Evolutionary conservation across 2,888 invertebrate species (phyloP).

Genomic region (Leptinotarsa rubiginosa): DNA sequence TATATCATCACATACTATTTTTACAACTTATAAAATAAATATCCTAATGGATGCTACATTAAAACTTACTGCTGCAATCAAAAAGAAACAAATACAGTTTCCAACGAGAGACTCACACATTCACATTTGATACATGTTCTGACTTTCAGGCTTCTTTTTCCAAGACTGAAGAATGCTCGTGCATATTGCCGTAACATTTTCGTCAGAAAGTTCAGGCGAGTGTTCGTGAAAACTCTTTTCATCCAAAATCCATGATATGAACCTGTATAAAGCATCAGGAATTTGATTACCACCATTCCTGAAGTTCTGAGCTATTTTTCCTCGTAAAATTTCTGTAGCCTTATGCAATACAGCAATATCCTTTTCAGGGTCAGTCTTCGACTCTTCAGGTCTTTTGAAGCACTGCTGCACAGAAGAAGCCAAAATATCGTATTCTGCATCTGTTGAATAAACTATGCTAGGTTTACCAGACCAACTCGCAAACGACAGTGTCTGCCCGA

Average conservation of each 20-base stretch:
- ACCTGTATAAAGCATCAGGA: slow-evolving; percentile 12
- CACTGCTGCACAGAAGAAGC: slow-evolving; percentile 13
- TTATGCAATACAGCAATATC: background rate
- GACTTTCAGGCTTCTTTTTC: background rate
- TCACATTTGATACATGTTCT: background rate
- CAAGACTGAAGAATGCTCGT: background rate
- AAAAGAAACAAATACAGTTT: no score
- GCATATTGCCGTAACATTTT: slow-evolving; percentile 11
- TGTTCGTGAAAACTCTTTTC: background rate
- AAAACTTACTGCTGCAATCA: no score
- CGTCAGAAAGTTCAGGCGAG: background rate
- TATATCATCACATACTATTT: no score
- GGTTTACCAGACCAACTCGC: slow-evolving; percentile 19
- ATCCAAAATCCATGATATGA: slow-evolving; percentile 11
- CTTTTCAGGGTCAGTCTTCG: background rate
- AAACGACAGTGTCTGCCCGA: slow-evolving; percentile 7
- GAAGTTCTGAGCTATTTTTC: background rate
- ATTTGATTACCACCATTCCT: background rate
- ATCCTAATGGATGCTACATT: no score
- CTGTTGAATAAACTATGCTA: slow-evolving; percentile 8
- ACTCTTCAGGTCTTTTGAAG: slow-evolving; percentile 8
- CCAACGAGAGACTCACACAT: background rate
- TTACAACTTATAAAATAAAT: no score
- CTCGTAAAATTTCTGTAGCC: slow-evolving; percentile 12
- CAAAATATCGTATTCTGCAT: slow-evolving; percentile 11